Percentiles rank a stretch among this genome's conserved stretches.
Conservation (phyloP, 1,140 invertebrate genomes). For the Ridgeia piscesae region DNA sequence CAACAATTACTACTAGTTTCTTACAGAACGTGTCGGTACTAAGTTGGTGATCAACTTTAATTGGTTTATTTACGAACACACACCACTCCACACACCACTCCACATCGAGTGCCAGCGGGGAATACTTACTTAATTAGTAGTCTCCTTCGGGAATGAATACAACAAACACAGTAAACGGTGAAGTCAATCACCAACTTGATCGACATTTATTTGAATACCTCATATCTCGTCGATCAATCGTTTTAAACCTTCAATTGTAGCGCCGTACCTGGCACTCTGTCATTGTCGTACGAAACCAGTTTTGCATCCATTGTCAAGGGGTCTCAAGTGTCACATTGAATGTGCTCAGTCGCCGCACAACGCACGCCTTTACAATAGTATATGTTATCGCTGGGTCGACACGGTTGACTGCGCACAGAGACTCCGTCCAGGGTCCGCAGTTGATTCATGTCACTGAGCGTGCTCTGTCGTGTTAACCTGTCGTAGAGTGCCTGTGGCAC, state of each 20-base stretch:
- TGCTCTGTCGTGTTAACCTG: background rate
- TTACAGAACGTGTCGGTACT: background rate
- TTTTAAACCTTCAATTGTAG: background rate
- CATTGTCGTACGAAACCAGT: background rate
- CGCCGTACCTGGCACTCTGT: background rate
- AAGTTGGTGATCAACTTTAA: constrained; percentile 19
- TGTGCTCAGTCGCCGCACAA: background rate
- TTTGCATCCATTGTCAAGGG: background rate
- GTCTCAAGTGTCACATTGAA: background rate
- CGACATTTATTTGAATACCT: background rate
- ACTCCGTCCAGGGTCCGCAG: background rate
- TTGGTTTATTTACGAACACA: background rate
- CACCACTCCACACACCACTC: constrained; percentile 7
- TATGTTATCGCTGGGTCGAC: background rate
- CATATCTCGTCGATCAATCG: background rate
- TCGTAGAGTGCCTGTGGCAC: background rate
- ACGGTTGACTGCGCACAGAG: background rate
- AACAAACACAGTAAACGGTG: background rate
- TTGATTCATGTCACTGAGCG: background rate
- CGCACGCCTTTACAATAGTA: background rate
- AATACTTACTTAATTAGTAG: background rate
- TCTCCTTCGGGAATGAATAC: background rate
- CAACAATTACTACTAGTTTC: background rate
- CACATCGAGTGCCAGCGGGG: background rate
- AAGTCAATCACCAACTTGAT: background rate